Evolutionary conservation across 2,113 vertebrate species (phyloP).

Genomic region (Patagioenas fasciata): DNA sequence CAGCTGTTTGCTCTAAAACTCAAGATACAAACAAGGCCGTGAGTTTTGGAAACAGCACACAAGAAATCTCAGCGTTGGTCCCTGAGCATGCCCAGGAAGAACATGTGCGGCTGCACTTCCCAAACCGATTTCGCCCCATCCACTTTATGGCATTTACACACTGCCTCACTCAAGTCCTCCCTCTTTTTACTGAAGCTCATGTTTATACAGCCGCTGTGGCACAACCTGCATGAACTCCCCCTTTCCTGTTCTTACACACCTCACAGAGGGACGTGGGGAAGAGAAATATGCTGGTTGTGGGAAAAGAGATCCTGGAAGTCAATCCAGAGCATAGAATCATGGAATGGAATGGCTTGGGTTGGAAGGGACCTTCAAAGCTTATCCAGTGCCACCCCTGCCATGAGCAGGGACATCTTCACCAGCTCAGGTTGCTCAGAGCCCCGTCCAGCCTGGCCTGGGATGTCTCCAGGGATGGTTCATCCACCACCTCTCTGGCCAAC

Average conservation of each 20-base stretch:
- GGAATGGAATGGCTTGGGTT: no score
- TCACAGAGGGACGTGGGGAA: neutral
- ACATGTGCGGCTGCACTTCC: neutral
- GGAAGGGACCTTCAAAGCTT: no score
- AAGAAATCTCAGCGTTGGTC: neutral
- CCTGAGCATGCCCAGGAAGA: neutral
- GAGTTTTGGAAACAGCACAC: neutral
- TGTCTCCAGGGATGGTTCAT: no score
- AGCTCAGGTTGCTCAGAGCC: no score
- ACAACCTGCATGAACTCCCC: neutral
- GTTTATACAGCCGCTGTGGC: fast-evolving
- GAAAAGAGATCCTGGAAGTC: neutral
- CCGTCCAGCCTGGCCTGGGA: no score
- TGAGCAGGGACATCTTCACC: no score
- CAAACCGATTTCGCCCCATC: neutral
- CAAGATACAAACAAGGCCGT: neutral
- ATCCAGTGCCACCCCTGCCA: no score
- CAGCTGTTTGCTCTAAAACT: neutral
- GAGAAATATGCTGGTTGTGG: neutral
- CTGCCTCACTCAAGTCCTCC: neutral
- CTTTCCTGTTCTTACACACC: neutral
- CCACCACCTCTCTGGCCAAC: no score
- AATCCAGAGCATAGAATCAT: neutral
- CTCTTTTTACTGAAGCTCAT: neutral
- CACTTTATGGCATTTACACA: neutral